Conservation (phyloP, 2,113 vertebrate genomes). For the Gopherus evgoodei region DNA sequence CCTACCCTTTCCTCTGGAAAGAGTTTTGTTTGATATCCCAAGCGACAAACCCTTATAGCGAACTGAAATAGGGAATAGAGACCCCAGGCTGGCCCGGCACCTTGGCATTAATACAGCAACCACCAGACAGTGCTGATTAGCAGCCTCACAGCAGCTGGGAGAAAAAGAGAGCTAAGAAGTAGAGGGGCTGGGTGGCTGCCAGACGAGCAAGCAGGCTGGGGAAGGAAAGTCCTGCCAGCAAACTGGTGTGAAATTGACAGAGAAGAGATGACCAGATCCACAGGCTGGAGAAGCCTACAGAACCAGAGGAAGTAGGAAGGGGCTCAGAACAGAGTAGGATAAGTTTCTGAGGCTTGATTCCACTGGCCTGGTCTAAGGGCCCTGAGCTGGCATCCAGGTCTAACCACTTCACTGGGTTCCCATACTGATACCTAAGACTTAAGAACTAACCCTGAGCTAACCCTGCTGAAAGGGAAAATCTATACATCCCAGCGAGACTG, state of each 20-base stretch:
- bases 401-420: no score
- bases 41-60: neutral
- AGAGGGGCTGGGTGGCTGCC: no score
- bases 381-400: neutral
- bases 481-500: neutral
- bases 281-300: neutral
- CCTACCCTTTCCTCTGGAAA: neutral
- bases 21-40: neutral
- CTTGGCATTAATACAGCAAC: neutral
- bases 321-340: neutral
- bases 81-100: neutral
- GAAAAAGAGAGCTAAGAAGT: no score
- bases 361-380: neutral
- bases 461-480: neutral
- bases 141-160: no score
- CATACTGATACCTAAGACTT: neutral
- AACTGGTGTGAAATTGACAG: no score
- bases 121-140: no score
- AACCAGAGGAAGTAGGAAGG: neutral
- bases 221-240: no score
- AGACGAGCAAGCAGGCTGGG: no score
- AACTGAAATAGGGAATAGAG: neutral
- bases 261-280: neutral
- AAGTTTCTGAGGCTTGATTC: neutral
- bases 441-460: neutral